Evolutionary conservation across 53 echinoderm and acorn worm species (phyloP).

Genomic region (Patiria pectinifera): DNA sequence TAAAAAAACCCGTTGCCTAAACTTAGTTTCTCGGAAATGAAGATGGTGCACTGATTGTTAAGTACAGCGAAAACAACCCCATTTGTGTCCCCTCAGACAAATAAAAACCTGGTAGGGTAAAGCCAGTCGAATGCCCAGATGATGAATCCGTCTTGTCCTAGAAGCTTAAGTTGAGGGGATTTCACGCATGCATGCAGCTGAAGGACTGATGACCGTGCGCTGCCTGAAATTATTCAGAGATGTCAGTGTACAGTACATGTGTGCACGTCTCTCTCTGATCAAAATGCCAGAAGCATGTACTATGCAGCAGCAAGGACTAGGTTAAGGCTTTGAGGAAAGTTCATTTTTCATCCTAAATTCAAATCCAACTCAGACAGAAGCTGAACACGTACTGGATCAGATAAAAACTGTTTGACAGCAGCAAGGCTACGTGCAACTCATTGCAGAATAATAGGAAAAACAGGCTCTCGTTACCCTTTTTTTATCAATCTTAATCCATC

Average conservation of each 20-base stretch:
- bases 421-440: neutral
- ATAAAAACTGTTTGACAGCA: neutral
- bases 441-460: neutral
- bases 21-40: slow-evolving; percentile 34
- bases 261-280: neutral
- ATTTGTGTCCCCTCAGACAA: slow-evolving; percentile 25
- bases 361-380: neutral
- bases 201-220: neutral
- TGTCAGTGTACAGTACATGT: neutral
- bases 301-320: neutral
- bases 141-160: slow-evolving; percentile 14
- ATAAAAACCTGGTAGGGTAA: neutral
- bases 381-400: neutral
- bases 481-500: neutral
- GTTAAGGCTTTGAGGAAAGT: slow-evolving; percentile 25
- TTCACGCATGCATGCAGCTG: slow-evolving; percentile 34
- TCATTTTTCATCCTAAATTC: neutral
- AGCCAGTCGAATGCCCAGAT: neutral
- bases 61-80: neutral
- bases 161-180: slow-evolving; percentile 7
- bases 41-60: neutral
- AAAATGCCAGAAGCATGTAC: neutral
- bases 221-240: neutral
- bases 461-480: neutral
- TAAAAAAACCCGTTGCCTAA: neutral